These are phyloP conservation scores for Picathartes gymnocephalus DNA, from an alignment of 2,113 vertebrate genomes.

Conservation along the genomic window DNA sequence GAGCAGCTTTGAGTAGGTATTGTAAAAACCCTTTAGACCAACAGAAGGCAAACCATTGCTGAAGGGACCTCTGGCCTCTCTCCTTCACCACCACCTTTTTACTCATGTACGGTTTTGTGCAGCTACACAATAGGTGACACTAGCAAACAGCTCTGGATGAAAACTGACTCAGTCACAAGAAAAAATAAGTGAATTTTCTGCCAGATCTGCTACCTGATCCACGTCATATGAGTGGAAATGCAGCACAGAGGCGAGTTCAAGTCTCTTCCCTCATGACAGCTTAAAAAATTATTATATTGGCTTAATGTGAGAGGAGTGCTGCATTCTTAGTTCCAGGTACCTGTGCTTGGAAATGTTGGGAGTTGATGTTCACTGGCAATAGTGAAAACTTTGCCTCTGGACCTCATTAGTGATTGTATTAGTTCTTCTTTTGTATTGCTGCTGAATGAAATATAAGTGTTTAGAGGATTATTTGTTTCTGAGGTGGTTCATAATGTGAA, in stretches of 20 bases:
- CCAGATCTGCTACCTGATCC: neutral
- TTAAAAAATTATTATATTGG: neutral
- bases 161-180: neutral
- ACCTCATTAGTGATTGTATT: neutral
- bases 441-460: neutral
- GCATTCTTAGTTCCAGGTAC: neutral
- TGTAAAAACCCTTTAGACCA: neutral
- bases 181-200: neutral
- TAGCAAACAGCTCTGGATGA: neutral
- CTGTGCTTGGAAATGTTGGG: neutral
- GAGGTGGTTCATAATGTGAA: neutral
- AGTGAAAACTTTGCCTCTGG: neutral
- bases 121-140: neutral
- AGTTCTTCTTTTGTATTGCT: neutral
- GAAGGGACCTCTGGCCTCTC: neutral
- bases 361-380: neutral
- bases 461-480: neutral
- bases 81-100: neutral
- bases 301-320: neutral
- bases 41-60: neutral
- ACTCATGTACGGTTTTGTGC: fast-evolving
- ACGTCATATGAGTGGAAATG: neutral
- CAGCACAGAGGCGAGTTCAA: neutral
- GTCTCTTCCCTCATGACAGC: neutral
- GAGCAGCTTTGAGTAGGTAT: neutral